Percentiles rank a stretch among this genome's conserved stretches.
Conservation (phyloP, 2,797 vertebrate species). For the Tapera naevia region DNA sequence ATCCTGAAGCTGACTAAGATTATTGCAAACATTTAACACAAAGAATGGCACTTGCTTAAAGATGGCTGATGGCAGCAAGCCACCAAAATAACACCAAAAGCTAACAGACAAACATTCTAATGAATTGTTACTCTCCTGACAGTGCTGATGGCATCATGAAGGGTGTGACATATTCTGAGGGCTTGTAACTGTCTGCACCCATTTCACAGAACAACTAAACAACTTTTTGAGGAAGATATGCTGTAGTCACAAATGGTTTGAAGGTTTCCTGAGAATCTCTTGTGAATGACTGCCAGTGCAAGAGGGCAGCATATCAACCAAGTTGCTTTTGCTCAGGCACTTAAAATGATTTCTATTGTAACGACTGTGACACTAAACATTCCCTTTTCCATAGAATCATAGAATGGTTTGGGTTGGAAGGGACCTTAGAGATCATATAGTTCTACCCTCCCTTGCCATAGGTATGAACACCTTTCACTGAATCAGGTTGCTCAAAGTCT, state of each 20-base stretch:
- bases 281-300: slow-evolving; percentile 19
- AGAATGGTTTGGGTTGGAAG: too few species aligned
- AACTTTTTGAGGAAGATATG: background rate
- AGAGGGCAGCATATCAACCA: background rate
- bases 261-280: slow-evolving; percentile 51
- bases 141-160: slow-evolving; percentile 51
- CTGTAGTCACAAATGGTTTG: slow-evolving; percentile 66
- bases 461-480: too few species aligned
- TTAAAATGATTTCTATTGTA: background rate
- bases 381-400: background rate
- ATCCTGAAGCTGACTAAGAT: background rate
- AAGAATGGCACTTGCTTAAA: background rate
- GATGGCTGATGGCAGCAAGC: slow-evolving; percentile 39
- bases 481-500: too few species aligned
- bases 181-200: slow-evolving; percentile 58
- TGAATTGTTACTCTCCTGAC: slow-evolving; percentile 48
- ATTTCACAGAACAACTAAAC: slow-evolving; percentile 39
- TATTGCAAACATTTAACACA: background rate
- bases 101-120: slow-evolving; percentile 62
- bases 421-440: too few species aligned
- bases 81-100: slow-evolving; percentile 34
- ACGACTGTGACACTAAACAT: background rate
- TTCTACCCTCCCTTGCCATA: too few species aligned
- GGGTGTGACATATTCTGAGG: slow-evolving; percentile 44
- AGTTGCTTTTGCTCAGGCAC: background rate